Conservation (phyloP, 1,140 invertebrate species). For the Lineus longissimus region DNA sequence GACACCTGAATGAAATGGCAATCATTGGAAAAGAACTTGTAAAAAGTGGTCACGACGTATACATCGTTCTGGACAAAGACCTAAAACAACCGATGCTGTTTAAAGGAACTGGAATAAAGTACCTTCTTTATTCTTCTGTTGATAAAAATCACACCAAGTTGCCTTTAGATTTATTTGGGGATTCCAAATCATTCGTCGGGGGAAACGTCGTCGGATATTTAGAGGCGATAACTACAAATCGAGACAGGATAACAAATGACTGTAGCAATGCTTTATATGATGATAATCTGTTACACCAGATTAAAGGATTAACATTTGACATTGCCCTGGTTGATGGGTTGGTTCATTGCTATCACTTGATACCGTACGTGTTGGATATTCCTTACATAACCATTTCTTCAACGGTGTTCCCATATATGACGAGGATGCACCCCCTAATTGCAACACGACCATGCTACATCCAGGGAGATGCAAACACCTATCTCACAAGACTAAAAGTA, state of each 20-base stretch:
- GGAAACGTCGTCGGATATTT: neutral
- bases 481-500: neutral
- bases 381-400: neutral
- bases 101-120: neutral
- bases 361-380: neutral
- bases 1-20: neutral
- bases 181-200: neutral
- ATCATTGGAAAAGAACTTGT: neutral
- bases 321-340: neutral
- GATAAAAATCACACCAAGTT: neutral
- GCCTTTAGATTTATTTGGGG: neutral
- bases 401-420: neutral
- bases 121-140: neutral
- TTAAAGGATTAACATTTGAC: neutral
- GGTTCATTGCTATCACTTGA: neutral
- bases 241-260: neutral
- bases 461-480: neutral
- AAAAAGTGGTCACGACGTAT: constrained; percentile 1
- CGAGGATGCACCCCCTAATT: neutral
- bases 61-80: neutral
- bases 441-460: neutral
- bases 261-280: neutral
- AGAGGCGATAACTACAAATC: neutral
- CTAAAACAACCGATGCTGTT: neutral
- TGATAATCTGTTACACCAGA: neutral